These are phyloP conservation scores for Gila robusta DNA, from an alignment of 2,797 vertebrate species.

Conservation along the genomic window DNA sequence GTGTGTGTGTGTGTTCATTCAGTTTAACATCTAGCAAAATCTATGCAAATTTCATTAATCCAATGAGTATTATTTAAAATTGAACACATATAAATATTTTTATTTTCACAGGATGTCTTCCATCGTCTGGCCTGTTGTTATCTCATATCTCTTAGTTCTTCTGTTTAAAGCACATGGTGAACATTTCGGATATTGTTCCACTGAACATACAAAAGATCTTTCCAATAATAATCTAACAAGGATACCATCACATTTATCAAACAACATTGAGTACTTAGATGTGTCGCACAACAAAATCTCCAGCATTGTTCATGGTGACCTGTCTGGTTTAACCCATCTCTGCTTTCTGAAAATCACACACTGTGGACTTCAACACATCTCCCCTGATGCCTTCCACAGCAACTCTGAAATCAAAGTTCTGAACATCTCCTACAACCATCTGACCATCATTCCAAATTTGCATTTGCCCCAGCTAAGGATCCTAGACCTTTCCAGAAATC, in stretches of 20 bases:
- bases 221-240: conserved; percentile 62
- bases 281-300: conserved; percentile 71
- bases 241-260: conserved; percentile 64
- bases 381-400: conserved; percentile 62
- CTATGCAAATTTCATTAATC: neutral
- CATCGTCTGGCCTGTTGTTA: conserved; percentile 6
- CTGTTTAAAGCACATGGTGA: conserved; percentile 36
- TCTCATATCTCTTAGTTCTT: conserved; percentile 36
- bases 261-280: conserved; percentile 67
- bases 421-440: conserved; percentile 70
- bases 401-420: conserved; percentile 68
- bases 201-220: conserved; percentile 57
- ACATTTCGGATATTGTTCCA: conserved; percentile 63
- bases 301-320: conserved; percentile 50
- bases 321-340: conserved; percentile 62
- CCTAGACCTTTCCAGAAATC: conserved; percentile 70
- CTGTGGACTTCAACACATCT: conserved; percentile 68
- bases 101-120: conserved; percentile 41
- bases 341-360: conserved; percentile 70
- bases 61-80: neutral
- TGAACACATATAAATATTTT: neutral
- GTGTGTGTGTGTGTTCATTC: neutral
- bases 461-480: conserved; percentile 63
- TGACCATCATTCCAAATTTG: conserved; percentile 68
- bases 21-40: neutral